Evolutionary conservation across 2,797 vertebrate species (phyloP), one percentile per base, ranked within the genome.

Genomic region (Eurystomus glaucurus): DNA sequence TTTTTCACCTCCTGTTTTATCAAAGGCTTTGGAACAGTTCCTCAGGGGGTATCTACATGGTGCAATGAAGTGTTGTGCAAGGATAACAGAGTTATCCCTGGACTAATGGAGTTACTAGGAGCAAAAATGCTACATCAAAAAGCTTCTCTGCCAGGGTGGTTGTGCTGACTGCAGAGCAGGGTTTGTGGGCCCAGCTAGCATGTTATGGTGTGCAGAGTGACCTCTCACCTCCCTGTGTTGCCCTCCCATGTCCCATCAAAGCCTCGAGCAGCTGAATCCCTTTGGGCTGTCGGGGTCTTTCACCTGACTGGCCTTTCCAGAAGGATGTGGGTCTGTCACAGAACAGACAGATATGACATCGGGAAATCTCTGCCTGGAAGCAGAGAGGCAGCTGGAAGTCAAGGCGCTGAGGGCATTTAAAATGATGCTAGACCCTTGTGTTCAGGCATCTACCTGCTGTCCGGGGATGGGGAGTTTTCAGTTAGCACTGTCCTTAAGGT

Each of bases 1-100:
- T 77, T 80, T 86, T 91, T 55, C 45, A 64, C 50, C 26, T 89
- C 50, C 74, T 72, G 50, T 76, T 81, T 90, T 77, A 84, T 84
- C 82, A 90, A 90, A 87, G 78, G 81, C 55, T 87, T 91, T 77
- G 77, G 69, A 96, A 90, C 50, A 46, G 29, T 46, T 91, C 81
- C 85, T 91, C 41, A 29, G 88, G 61, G 66, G 45, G 33, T 82
- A 72, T 70, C 83, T 88, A 65, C 79, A 46, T 48, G 70, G 83
- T 61, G 20, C 90, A 92, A 90, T 78, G 90, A 94, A 93, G 61
- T 70, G 51, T 85, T 92, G 68, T 82, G 80, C 65, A 77, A 82
- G 51, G 79, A 74, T 90, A 96, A 90, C 70, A 85, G 52, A 96
- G 65, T 90, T 94, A 93, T 77, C 55, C 41, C 57, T 57, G 46